phyloP scores from a whole-genome alignment of 2,888 invertebrate genomes.

The Brenthis hecate region DNA sequence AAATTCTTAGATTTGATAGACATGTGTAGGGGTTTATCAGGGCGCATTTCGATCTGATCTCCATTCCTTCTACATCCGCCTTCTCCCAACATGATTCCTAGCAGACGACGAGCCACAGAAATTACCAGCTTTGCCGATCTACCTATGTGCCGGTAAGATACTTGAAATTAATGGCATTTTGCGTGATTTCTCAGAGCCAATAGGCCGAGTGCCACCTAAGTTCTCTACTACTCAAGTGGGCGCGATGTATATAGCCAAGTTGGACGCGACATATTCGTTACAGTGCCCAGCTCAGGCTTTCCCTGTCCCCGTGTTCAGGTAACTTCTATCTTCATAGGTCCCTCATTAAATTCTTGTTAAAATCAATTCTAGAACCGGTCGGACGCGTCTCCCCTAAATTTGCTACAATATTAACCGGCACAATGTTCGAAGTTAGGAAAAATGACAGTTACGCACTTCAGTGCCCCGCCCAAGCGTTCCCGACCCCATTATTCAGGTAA shows the following conservation, averaged over 20 bases:
- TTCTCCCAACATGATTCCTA: conserved; percentile 83
- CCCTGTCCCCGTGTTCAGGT: conserved; percentile 78
- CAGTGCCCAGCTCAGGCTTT: conserved; percentile 88
- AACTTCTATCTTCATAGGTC: conserved; percentile 50
- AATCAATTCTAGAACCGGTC: conserved; percentile 51
- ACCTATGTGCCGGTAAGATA: conserved; percentile 86
- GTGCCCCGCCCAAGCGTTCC: conserved; percentile 87
- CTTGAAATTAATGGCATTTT: conserved; percentile 57
- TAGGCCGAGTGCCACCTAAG: conserved; percentile 73
- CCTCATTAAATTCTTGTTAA: conserved; percentile 32
- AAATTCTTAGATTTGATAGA: conserved; percentile 20
- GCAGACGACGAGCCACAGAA: conserved; percentile 82
- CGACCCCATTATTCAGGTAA: conserved; percentile 81
- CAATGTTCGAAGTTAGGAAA: conserved; percentile 81
- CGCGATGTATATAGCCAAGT: conserved; percentile 82
- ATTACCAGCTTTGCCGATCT: conserved; percentile 82
- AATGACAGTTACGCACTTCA: conserved; percentile 73
- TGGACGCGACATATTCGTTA: conserved; percentile 78
- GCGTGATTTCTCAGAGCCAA: conserved; percentile 68
- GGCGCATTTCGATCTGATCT: conserved; percentile 34
- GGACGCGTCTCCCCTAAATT: conserved; percentile 81
- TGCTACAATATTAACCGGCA: conserved; percentile 76
- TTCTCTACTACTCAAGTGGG: conserved; percentile 73
- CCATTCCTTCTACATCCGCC: conserved; percentile 66
- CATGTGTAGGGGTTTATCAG: conserved; percentile 45